Base-by-base conservation (phyloP, 2,797 vertebrate species). In the Acropternis orthonyx region DNA sequence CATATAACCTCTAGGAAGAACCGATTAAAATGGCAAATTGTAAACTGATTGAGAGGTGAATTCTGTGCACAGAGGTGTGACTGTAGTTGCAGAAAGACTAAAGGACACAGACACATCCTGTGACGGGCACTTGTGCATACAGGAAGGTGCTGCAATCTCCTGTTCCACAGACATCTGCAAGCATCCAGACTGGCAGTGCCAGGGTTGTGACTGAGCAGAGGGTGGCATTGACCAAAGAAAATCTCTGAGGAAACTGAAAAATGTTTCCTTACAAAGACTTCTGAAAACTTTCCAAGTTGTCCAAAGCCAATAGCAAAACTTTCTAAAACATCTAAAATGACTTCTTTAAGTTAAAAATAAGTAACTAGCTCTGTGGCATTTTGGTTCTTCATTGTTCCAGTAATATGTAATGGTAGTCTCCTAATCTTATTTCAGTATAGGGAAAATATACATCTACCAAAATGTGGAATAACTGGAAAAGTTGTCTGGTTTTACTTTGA, bases 51-150 rank as follows among this genome's bases (percentile, higher is more conserved):
- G 49, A 76, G 68, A 93, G 7, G 23, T 32, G 22, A 55, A 48
- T 80, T 87, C 56, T 59, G 26, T 44, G 32, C 48, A 13, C 8
- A 18, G 62, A 71, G 23, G 10, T 30, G 30, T 20, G 46, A 18
- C 67, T 54, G 59, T 12, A 36, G 9, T 17, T 67, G 48, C 66
- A 81, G 56, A 52, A 78, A 46, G 52, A 39, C 27, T 20, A 24
- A 76, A 32, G 46, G 43, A 22, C 34, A 59, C 0, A 1, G 46
- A 4, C 16, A 14, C 0, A 5, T 49, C 14, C 23, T 62, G 56
- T 11, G 23, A n/a, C 3, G 15, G 56, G 22, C 49, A 27, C 1
- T 1, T 0, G 0, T 26, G 34, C 14, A 5, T 8, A 21, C 1
- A 9, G 66, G 28, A 52, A 10, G 9, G 20, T 1, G 10, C 44